These are phyloP conservation scores for Brachyhypopomus occidentalis DNA, from an alignment of 2,113 vertebrate species.

Conservation along the genomic window DNA sequence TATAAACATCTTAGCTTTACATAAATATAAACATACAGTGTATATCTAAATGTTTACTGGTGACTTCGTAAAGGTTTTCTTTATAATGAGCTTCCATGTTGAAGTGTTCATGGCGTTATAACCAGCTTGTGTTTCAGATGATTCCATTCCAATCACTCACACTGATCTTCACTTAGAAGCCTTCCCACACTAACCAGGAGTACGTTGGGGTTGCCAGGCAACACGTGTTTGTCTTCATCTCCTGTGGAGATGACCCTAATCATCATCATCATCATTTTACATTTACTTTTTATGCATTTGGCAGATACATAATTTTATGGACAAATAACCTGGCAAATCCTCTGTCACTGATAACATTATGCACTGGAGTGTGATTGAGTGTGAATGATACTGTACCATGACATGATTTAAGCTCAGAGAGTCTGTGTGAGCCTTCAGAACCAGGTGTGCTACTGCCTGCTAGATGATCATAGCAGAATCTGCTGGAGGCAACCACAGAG, in stretches of 20 bases:
- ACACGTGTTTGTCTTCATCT: conserved; percentile 49
- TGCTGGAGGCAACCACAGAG: background rate
- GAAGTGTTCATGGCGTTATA: background rate
- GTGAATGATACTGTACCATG: too few relatives aligned
- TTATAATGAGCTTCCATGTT: too few relatives aligned
- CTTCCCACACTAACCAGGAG: conserved; percentile 70
- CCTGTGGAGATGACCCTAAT: conserved; percentile 18
- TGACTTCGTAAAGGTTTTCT: too few relatives aligned
- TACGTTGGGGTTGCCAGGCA: conserved; percentile 73
- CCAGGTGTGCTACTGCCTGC: background rate
- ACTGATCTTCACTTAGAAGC: conserved; percentile 64
- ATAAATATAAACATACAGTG: too few relatives aligned
- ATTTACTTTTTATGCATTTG: too few relatives aligned
- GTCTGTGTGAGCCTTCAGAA: background rate
- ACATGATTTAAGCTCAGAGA: too few relatives aligned
- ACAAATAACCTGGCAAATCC: too few relatives aligned
- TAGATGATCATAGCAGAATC: background rate
- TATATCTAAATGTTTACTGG: too few relatives aligned
- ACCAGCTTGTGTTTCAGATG: background rate
- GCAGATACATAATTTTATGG: too few relatives aligned
- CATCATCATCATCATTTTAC: background rate
- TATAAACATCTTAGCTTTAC: too few relatives aligned
- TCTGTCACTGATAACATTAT: too few relatives aligned
- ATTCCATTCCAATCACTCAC: conserved; percentile 53
- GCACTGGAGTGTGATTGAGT: too few relatives aligned